Evolutionary conservation across 2,797 vertebrate genomes (phyloP), one percentile per base, ranked within the genome.

Genomic region (Lepilemur ruficaudatus): DNA sequence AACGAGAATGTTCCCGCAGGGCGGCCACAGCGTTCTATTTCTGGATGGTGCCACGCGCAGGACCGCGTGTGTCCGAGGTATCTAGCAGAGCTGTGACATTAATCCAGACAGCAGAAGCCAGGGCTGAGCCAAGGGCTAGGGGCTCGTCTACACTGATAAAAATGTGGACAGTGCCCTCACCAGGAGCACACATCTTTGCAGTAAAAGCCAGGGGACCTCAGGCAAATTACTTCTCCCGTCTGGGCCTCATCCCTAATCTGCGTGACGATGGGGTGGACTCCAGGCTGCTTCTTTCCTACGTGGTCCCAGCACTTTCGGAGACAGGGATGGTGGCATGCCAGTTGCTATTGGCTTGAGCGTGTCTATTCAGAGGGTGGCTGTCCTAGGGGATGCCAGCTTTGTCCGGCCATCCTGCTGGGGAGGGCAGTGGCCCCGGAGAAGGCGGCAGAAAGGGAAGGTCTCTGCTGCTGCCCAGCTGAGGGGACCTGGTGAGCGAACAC

Each of bases 321-420:
- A 84, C 25, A 67, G 15, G 48, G 55, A 10, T 3, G 17, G 41
- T 30, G 0, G 0, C 9, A 0, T 46, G 57, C 32, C 12, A 15
- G 61, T 63, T 13, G 7, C 55, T 63, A 35, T 0, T 38, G 41
- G 35, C 65, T 22, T 5, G 76, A 23, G 0, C 1, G 2, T 17
- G 46, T 61, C 75, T 46, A 50, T 70, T 13, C 9, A 25, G 48
- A 50, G n/a, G 50, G n/a, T 20, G 8, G 17, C 52, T 88, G 15
- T 72, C 12, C 38, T 46, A 18, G 18, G 5, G 69, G 43, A 15
- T 0, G 0, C 32, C 30, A 70, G 61, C 23, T 50, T n/a, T 30
- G 7, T 13, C 11, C 15, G 22, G 38, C 32, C 2, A 2, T n/a
- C 5, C 1, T 32, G 17, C 38, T 48, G 38, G 23, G 48, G 30